phyloP scores from a whole-genome alignment of 2,888 invertebrate genomes.

The Leucozona laternaria region DNA sequence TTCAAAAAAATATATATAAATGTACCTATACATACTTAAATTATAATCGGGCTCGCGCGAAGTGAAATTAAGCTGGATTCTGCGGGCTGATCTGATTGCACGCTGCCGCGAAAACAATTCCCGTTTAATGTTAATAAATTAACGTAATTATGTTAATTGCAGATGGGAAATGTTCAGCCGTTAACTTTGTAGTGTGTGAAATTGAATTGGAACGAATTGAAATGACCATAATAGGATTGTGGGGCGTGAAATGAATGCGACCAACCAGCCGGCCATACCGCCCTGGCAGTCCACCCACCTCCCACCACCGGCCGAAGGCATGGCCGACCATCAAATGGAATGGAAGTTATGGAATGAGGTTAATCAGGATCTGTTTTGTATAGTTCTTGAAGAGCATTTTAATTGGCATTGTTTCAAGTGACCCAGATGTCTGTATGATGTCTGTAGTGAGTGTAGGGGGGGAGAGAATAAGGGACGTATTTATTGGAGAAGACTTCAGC shows the following conservation, averaged over 20 bases:
- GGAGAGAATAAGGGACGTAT: background rate
- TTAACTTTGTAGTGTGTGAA: constrained; percentile 35
- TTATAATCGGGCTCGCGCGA: constrained; percentile 24
- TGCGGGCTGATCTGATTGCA: constrained; percentile 55
- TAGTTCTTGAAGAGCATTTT: constrained; percentile 54
- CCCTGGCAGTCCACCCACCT: background rate
- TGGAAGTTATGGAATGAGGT: constrained; percentile 26
- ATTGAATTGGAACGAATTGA: constrained; percentile 52
- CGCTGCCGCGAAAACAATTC: constrained; percentile 60
- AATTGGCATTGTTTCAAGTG: constrained; percentile 52
- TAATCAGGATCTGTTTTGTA: constrained; percentile 48
- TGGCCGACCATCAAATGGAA: no score
- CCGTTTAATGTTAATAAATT: constrained; percentile 73
- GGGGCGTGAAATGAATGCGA: constrained; percentile 22
- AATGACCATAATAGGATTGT: constrained; percentile 55
- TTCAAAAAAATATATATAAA: background rate
- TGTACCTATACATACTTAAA: no score
- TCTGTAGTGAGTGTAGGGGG: background rate
- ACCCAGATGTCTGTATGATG: constrained; percentile 36
- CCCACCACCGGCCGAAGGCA: no score
- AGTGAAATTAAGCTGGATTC: constrained; percentile 42
- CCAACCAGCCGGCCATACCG: background rate
- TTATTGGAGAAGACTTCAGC: background rate
- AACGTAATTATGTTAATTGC: constrained; percentile 74
- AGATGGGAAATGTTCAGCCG: constrained; percentile 42